Evolutionary conservation across 2,888 invertebrate species (phyloP), one percentile per base, ranked within the genome.

Genomic region (Exocentrus adspersus): DNA sequence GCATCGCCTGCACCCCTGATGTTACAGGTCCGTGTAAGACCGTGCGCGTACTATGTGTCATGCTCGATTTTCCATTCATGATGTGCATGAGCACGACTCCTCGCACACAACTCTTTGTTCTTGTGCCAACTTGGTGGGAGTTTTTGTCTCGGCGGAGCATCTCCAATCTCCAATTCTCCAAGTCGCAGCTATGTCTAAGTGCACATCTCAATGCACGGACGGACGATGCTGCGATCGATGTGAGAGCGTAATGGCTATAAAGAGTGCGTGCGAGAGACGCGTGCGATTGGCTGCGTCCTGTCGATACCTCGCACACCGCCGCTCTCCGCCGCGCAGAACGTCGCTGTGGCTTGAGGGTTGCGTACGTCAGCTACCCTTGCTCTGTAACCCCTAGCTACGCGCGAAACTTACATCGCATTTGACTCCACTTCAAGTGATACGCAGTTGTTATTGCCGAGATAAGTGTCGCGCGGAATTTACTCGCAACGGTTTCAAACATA

Each of bases 241-340:
- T 41, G 46, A 70, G 66, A 74, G 75, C 80, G 78, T 80, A 80
- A 80, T 80, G 79, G 80, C 78, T 77, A 79, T 78, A 79, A 81
- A 80, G 78, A 80, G 81, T 81, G 82, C 81, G 82, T 82, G 78
- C 77, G 77, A 72, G 75, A 71, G 75, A 70, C 76, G 77, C 78
- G 78, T 79, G 77, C 81, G 76, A 81, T 81, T 81, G 81, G 82
- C 77, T 76, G 78, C 77, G 76, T 78, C 73, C 76, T 73, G 77
- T 77, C 77, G 79, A 78, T 77, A 70, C 68, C 66, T 69, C 61
- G 65, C 70, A 56, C 59, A 60, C 70, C 62, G 46, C 65, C 62
- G 57, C 58, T 54, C 56, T 52, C 66, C 69, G 67, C 66, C 69
- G 67, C 75, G 72, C 81, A 80, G 79, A 81, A 75, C 78, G 75